These are phyloP conservation scores for Arrhopalites spinosus DNA, from an alignment of 2,888 invertebrate species.

Conservation along the genomic window DNA sequence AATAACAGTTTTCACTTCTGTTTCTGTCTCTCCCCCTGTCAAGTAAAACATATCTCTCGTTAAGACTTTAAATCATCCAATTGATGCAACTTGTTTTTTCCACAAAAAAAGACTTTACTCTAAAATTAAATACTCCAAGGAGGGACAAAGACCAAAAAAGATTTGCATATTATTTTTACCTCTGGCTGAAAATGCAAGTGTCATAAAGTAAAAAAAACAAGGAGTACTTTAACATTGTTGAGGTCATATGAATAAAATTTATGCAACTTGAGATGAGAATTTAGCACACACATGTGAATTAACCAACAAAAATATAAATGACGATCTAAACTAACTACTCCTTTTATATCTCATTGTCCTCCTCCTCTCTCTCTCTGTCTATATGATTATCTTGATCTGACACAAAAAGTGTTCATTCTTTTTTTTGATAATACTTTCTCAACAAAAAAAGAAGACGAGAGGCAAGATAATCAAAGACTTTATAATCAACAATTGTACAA, in stretches of 20 bases:
- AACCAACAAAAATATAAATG: neutral
- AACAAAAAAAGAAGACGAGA: too few species aligned
- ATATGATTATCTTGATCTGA: too few species aligned
- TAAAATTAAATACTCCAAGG: conserved; percentile 3
- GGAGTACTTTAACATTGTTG: neutral
- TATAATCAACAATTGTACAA: too few species aligned
- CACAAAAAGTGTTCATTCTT: too few species aligned
- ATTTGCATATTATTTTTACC: neutral
- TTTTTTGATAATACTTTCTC: too few species aligned
- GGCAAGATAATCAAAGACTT: too few species aligned
- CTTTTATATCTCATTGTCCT: too few species aligned
- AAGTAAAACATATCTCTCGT: conserved; percentile 16
- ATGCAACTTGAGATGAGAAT: neutral
- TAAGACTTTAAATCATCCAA: conserved; percentile 22
- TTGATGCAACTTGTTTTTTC: conserved; percentile 14
- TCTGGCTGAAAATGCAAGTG: conserved; percentile 25
- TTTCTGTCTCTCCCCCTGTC: neutral
- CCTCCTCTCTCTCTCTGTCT: too few species aligned
- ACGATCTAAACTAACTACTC: too few species aligned
- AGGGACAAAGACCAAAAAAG: neutral
- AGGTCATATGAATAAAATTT: neutral
- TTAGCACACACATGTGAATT: neutral
- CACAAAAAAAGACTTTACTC: neutral
- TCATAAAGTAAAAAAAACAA: conserved; percentile 8
- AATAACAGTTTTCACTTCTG: conserved; percentile 10